Conservation (phyloP, 2,888 invertebrate species). For the Trichacis sp. region DNA sequence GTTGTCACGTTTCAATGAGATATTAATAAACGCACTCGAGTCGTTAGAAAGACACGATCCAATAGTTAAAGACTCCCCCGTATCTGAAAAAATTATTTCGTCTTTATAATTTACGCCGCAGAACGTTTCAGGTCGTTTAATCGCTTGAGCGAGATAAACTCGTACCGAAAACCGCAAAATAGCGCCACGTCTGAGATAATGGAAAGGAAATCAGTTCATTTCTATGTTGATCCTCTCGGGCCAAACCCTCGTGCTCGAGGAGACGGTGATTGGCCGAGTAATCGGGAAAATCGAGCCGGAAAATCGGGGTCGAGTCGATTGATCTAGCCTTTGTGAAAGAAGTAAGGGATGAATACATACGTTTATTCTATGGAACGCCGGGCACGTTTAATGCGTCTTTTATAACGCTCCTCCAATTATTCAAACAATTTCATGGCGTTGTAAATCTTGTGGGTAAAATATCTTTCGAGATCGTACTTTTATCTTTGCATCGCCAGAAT, state of each 20-base stretch:
- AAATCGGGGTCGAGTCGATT: constrained; percentile 52
- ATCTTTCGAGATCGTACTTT: no score
- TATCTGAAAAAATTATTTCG: no score
- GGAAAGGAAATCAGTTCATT: constrained; percentile 69
- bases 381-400: not conserved
- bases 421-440: not conserved
- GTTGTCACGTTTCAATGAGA: not conserved
- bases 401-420: not conserved
- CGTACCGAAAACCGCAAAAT: not conserved
- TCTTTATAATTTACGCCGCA: no score
- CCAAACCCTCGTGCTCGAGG: constrained; percentile 51
- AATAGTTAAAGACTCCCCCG: no score
- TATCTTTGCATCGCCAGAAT: not conserved
- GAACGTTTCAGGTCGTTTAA: no score
- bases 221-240: constrained; percentile 67
- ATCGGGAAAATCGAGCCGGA: constrained; percentile 63
- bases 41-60: no score
- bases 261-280: constrained; percentile 57
- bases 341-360: constrained; percentile 32
- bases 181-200: constrained; percentile 56
- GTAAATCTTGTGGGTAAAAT: not conserved
- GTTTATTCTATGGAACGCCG: constrained; percentile 21
- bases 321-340: constrained; percentile 38
- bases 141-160: no score
- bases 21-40: not conserved